Base-by-base conservation (phyloP, 2,888 invertebrate genomes). In the Leucophora obtusa region DNA sequence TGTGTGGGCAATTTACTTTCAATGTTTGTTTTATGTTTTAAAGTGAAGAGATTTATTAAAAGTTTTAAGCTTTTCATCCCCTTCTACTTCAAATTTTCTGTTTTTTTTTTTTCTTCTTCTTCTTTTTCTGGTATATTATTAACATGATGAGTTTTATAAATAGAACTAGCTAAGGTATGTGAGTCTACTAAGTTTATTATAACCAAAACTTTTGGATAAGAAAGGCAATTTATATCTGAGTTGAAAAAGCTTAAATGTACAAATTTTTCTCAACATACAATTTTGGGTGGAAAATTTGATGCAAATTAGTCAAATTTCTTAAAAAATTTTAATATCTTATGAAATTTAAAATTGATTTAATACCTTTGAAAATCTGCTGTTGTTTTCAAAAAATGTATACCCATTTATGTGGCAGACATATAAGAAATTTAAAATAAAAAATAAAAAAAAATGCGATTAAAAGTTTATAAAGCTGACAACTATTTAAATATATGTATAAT, bases 21-120 rank as follows among this genome's bases (percentile, higher is more conserved):
- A 62, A 62, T 68, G 68, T 75, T 54, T 74, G 53, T 68, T 74
- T 74, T 74, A 68, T 60, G 43, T 60, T 53, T 47, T 62, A 33
- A 68, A 66, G 17, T 66, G 65, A n/a, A 47, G 60, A 66, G 68
- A 69, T 75, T 75, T 75, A 68, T 75, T 68, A 75, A 75, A 75
- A 75, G 28, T 68, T 75, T 69, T 43, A 54, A 54, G 24, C 21
- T 50, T 18, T 54, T 60, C 58, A 47, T 14, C 53, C 38, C 1
- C 53, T 21, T 15, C 6, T 1, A 7, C 9, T 15, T 14, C 51
- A 3, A 21, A 14, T 24, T 6, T 47, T 14, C 15, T n/a, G 2
- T 47, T 6, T 4, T 47, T 14, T 7, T 47, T 38, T 14, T 28
- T 11, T 11, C 38, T 11, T 11, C 2, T 38, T 9, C 38, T 11